A percentile compares a stretch with the other conserved stretches of the same genome.
phyloP scores from a whole-genome alignment of 2,113 vertebrate genomes.

The Microtus oregoni region DNA sequence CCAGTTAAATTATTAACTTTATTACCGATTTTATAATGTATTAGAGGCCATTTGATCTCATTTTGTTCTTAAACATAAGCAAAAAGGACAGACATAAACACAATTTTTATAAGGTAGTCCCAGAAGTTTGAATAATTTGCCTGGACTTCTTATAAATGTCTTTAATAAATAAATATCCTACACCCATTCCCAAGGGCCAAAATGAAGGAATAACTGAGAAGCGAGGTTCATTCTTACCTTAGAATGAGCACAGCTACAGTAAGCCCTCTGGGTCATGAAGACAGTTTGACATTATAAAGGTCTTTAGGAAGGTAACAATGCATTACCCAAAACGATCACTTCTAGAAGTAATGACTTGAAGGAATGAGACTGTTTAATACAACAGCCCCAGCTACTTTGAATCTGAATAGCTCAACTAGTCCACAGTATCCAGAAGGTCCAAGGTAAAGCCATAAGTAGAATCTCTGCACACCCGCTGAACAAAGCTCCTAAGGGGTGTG shows the following conservation, averaged over 20 bases:
- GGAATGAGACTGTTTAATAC: conserved; percentile 4
- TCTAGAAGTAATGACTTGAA: background rate
- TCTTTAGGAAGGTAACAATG: conserved; percentile 18
- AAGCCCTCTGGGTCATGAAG: background rate
- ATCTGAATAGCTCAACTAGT: background rate
- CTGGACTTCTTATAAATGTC: conserved; percentile 28
- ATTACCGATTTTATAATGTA: conserved; percentile 43
- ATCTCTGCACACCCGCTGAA: background rate
- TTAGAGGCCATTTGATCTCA: conserved; percentile 27
- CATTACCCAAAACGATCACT: conserved; percentile 37
- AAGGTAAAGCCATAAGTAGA: conserved; percentile 24
- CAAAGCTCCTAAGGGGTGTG: conserved; percentile 35
- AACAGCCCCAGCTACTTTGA: conserved; percentile 20
- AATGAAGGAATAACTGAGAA: conserved; percentile 36
- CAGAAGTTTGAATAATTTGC: conserved; percentile 47
- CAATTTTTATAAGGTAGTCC: conserved; percentile 53
- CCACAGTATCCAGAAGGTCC: conserved; percentile 1
- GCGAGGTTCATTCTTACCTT: background rate
- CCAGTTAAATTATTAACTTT: conserved; percentile 50
- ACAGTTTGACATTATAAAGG: background rate
- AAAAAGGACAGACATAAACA: conserved; percentile 31
- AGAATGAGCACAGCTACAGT: conserved; percentile 8
- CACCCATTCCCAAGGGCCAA: conserved; percentile 19
- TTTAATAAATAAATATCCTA: conserved; percentile 25
- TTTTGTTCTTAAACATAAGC: conserved; percentile 54